These are phyloP conservation scores for Gallinago nigripennis DNA, from an alignment of 2,797 vertebrate genomes.

Conservation along the genomic window DNA sequence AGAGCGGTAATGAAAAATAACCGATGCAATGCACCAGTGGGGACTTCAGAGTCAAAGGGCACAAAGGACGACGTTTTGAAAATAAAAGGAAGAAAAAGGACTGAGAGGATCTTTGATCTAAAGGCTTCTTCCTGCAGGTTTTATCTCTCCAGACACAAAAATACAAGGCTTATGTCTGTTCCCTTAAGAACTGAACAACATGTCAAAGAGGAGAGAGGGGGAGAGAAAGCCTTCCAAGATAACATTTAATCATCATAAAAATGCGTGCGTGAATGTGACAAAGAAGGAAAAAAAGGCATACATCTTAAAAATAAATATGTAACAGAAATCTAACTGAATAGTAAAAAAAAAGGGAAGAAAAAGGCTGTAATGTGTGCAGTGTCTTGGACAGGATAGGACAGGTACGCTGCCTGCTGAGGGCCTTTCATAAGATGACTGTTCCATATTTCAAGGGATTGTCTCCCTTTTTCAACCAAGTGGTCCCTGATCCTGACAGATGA, in stretches of 20 bases:
- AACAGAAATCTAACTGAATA: neutral
- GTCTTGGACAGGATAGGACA: neutral
- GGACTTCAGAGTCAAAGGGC: slow-evolving; percentile 50
- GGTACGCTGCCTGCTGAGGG: neutral
- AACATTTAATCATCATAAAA: slow-evolving; percentile 32
- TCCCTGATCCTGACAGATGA: neutral
- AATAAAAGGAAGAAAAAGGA: slow-evolving; percentile 30
- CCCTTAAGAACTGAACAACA: slow-evolving; percentile 22
- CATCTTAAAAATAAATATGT: neutral
- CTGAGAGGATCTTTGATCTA: slow-evolving; percentile 34
- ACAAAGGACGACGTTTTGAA: neutral
- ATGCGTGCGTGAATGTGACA: neutral
- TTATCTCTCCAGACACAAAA: slow-evolving; percentile 37
- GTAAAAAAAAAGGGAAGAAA: neutral
- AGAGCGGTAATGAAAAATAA: slow-evolving; percentile 46
- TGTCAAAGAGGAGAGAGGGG: neutral
- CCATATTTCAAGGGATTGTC: neutral
- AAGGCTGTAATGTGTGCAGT: neutral
- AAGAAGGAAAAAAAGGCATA: neutral
- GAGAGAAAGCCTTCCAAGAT: neutral
- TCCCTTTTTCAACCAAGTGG: neutral
- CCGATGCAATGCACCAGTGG: neutral
- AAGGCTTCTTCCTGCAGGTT: slow-evolving; percentile 47
- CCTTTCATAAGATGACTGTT: neutral
- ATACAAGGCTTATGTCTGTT: neutral